Base-by-base conservation (phyloP, 2,888 invertebrate species). In the Harpagoxenus sublaevis region DNA sequence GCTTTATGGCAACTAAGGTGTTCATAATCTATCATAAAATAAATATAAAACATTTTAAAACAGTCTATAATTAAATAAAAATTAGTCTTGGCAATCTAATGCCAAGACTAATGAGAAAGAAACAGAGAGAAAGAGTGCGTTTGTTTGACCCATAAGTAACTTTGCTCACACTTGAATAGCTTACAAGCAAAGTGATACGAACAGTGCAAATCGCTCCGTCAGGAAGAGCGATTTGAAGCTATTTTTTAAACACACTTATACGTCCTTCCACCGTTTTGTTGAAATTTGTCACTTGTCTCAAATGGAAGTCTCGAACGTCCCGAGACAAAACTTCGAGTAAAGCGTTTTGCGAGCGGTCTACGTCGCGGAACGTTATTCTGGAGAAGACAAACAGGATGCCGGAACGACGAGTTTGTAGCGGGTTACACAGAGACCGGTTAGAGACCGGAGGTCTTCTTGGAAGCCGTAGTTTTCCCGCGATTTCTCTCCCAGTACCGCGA, bases 331-430 rank as follows among this genome's bases (percentile, higher is more conserved):
- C 57, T 79, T 66, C n/a, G 31, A 23, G 55, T 31, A 70, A 70
- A 79, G 23, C 70, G 70, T 79, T 79, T 70, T 70, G 60, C 70
- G 70, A 51, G 70, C 79, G 48, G 57, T 70, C 57, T 70, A 48
- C 68, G 68, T 68, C 79, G 68, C 68, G 70, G 12, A 79, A 57
- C 79, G 70, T 79, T 79, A 70, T 70, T 70, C 57, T 15, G 60
- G 70, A 48, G 79, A 70, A 79, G 79, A 79, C 70, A 79, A 79
- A 79, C 79, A 79, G 70, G 70, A 79, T 48, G 60, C 42, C 18
- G 70, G 79, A 60, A 79, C 31, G 48, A 48, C 28, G 70, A 79
- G 70, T 62, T 79, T 48, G 79, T 66, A 60, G 48, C 68, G 12
- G 48, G 68, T 70, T 45, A 70, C 70, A 70, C 3, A 48, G 79